Evolutionary conservation across 2,797 vertebrate genomes (phyloP).

Genomic region (Sebastolobus altivelis): DNA sequence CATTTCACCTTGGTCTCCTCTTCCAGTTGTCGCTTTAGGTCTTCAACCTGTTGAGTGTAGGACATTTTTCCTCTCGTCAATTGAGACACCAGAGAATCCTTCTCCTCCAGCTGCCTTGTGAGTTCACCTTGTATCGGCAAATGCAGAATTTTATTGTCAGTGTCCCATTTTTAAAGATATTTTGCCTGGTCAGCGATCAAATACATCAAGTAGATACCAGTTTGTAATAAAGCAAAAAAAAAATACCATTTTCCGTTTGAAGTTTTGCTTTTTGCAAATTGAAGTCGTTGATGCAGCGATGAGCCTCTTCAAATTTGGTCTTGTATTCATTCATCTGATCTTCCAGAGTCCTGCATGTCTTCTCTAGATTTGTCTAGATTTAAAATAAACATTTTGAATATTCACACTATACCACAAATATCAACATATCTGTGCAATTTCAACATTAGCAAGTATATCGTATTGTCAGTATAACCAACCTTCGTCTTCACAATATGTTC

Average conservation of each 20-base stretch:
- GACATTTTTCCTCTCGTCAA: slow-evolving; percentile 89
- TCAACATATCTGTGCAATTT: background rate
- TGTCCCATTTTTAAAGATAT: background rate
- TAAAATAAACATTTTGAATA: background rate
- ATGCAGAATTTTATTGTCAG: slow-evolving; percentile 10
- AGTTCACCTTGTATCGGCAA: slow-evolving; percentile 82
- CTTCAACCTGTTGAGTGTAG: slow-evolving; percentile 89
- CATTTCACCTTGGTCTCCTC: slow-evolving; percentile 87
- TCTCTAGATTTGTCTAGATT: slow-evolving; percentile 88
- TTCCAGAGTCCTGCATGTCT: slow-evolving; percentile 88
- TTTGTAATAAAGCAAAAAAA: background rate
- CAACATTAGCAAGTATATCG: background rate
- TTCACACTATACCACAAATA: background rate
- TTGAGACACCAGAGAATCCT: slow-evolving; percentile 88
- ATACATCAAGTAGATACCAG: background rate
- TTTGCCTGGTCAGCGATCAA: background rate
- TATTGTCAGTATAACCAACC: slow-evolving; percentile 58
- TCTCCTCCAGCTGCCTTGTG: slow-evolving; percentile 88
- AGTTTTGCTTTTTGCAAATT: slow-evolving; percentile 90
- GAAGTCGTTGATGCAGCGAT: slow-evolving; percentile 88
- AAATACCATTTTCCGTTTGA: slow-evolving; percentile 90
- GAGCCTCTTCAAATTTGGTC: slow-evolving; percentile 88
- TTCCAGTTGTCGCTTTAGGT: slow-evolving; percentile 90
- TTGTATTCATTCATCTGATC: slow-evolving; percentile 91
- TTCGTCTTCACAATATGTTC: slow-evolving; percentile 89